These are phyloP conservation scores for Euzophera pinguis DNA, from an alignment of 2,888 invertebrate genomes.

Conservation along the genomic window DNA sequence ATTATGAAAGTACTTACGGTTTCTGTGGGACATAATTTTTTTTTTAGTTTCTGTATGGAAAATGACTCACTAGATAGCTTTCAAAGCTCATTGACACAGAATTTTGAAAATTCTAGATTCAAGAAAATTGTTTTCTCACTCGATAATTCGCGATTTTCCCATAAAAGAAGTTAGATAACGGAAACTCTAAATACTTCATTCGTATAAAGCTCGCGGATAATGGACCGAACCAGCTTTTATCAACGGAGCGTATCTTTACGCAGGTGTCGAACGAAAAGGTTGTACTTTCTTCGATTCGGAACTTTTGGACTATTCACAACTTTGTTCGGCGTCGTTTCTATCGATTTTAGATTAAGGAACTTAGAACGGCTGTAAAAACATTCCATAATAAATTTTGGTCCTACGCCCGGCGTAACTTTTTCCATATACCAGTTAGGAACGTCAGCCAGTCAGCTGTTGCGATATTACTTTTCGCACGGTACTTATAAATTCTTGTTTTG, in stretches of 20 bases:
- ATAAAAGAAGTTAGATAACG: neutral
- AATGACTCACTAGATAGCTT: too few species aligned
- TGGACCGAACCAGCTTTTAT: conserved; percentile 44
- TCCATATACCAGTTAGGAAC: conserved; percentile 29
- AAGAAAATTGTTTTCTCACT: too few species aligned
- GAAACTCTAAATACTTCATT: neutral
- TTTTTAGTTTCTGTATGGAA: too few species aligned
- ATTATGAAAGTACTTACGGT: too few species aligned
- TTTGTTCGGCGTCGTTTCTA: conserved; percentile 68
- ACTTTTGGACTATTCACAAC: conserved; percentile 73
- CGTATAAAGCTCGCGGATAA: neutral
- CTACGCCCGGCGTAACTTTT: conserved; percentile 47
- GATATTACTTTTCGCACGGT: conserved; percentile 6
- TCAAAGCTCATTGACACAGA: too few species aligned
- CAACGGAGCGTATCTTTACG: conserved; percentile 60
- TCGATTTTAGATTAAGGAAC: conserved; percentile 79
- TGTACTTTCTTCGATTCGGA: conserved; percentile 61
- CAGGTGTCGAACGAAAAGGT: conserved; percentile 69
- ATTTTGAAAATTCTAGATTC: too few species aligned
- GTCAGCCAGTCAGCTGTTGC: conserved; percentile 11
- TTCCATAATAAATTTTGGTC: conserved; percentile 64
- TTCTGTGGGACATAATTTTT: too few species aligned
- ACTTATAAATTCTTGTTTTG: neutral
- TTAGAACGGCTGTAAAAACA: conserved; percentile 71
- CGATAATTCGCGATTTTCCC: too few species aligned